Conservation (phyloP, 53 echinoderm and acorn worm species). For the Echinarachnius parma region DNA sequence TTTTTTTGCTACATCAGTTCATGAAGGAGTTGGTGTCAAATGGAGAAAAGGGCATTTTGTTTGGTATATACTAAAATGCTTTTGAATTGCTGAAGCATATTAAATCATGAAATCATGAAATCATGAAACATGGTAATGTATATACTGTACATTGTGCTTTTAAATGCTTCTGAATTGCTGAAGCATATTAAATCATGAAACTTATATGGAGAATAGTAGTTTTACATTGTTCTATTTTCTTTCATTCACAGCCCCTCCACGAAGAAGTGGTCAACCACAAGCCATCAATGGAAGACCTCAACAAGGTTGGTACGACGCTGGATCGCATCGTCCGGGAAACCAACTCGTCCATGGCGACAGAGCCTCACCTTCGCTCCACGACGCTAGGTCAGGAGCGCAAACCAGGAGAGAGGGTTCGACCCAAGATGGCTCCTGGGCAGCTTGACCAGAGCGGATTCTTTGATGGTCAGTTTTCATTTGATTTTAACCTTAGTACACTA, state of each 20-base stretch:
- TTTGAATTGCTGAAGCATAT: too few species aligned
- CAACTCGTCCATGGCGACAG: constrained; percentile 62
- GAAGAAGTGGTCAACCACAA: constrained; percentile 81
- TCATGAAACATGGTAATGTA: too few species aligned
- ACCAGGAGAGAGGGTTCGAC: constrained; percentile 64
- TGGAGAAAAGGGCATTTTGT: too few species aligned
- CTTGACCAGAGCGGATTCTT: constrained; percentile 69
- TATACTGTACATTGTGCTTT: too few species aligned
- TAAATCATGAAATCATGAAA: too few species aligned
- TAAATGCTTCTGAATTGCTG: too few species aligned
- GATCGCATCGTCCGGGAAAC: constrained; percentile 71
- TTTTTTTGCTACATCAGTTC: too few species aligned
- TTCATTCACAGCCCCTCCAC: constrained; percentile 50
- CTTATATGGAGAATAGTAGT: too few species aligned
- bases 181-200: too few species aligned
- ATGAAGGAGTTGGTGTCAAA: too few species aligned
- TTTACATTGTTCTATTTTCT: constrained; percentile 1
- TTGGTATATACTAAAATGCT: too few species aligned
- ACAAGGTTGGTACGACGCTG: constrained; percentile 65
- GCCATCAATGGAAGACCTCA: constrained; percentile 63
- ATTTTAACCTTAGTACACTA: too few species aligned
- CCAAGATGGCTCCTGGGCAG: constrained; percentile 54
- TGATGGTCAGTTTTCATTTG: constrained; percentile 69
- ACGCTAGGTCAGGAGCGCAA: constrained; percentile 56
- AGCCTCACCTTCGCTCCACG: constrained; percentile 81